Evolutionary conservation across 2,797 vertebrate species (phyloP).

Genomic region (Hydrophis major): DNA sequence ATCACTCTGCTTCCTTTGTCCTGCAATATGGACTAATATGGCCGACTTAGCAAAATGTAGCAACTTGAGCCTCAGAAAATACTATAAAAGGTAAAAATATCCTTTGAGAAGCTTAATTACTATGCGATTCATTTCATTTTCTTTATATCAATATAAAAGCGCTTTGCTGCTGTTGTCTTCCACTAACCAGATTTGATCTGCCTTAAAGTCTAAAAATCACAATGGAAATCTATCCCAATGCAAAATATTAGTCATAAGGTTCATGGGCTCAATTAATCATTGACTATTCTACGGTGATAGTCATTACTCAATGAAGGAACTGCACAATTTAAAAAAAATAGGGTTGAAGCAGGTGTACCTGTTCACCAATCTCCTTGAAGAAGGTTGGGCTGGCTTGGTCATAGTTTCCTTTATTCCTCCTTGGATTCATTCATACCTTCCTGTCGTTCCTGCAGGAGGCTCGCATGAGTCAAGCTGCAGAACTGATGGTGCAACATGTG

Average conservation of each 20-base stretch:
- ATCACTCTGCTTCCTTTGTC: background rate
- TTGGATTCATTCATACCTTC: background rate
- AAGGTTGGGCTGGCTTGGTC: background rate
- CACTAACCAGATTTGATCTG: background rate
- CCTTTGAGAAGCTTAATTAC: background rate
- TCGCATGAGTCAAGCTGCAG: conserved; percentile 77
- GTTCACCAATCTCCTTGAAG: background rate
- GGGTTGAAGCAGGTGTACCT: background rate
- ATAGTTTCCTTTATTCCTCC: background rate
- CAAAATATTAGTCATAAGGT: background rate
- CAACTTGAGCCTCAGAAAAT: background rate
- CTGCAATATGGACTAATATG: background rate
- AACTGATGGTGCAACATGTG: conserved; percentile 85
- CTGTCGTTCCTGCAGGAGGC: conserved; percentile 72
- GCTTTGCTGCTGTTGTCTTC: background rate
- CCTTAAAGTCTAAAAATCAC: background rate
- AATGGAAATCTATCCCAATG: background rate
- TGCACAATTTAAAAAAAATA: background rate
- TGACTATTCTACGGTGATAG: background rate
- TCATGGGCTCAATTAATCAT: background rate
- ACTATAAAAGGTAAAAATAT: background rate
- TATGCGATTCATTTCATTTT: background rate
- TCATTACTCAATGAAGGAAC: background rate
- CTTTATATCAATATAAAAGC: background rate
- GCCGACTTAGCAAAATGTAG: background rate